Evolutionary conservation across 23 tunicate genomes (phyloP).

Genomic region (Clavelina lepadiformis): DNA sequence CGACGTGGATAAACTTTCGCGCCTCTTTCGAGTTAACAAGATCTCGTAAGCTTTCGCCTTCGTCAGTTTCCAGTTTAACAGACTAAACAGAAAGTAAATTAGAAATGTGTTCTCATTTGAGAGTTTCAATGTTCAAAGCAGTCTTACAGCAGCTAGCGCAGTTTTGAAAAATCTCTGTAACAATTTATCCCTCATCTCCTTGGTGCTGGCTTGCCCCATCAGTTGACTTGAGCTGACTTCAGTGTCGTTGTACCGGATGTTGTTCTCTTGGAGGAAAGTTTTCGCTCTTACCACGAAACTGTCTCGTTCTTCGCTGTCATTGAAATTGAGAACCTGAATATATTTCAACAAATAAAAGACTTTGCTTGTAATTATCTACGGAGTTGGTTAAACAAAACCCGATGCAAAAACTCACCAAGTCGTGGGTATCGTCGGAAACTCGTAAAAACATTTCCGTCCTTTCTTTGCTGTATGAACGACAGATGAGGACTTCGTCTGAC

Average conservation of each 20-base stretch:
- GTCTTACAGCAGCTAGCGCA: conserved; percentile 58
- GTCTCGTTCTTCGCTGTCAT: conserved; percentile 49
- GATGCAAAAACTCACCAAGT: conserved; percentile 59
- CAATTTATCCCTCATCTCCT: conserved; percentile 58
- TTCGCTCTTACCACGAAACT: conserved; percentile 26
- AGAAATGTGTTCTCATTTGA: not conserved
- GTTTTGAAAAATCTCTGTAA: conserved; percentile 52
- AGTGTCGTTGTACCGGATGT: conserved; percentile 3
- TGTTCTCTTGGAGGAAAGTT: conserved; percentile 21
- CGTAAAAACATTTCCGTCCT: conserved; percentile 30
- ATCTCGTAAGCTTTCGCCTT: conserved; percentile 11
- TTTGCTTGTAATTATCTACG: too few relatives aligned
- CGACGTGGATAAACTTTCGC: conserved; percentile 59
- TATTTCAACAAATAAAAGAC: not conserved
- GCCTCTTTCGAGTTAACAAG: conserved; percentile 26
- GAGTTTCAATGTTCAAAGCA: not conserved
- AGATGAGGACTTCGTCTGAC: conserved; percentile 18
- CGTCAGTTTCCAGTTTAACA: conserved; percentile 28
- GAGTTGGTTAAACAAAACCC: too few relatives aligned
- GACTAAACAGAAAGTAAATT: conserved; percentile 12
- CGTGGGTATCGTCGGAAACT: conserved; percentile 53
- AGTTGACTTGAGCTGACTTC: conserved; percentile 28
- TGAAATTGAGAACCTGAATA: conserved; percentile 49
- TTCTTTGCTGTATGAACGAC: conserved; percentile 34
- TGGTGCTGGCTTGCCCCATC: conserved; percentile 51